phyloP scores from a whole-genome alignment of 2,888 invertebrate genomes.

The Hirtodrosophila confusa region DNA sequence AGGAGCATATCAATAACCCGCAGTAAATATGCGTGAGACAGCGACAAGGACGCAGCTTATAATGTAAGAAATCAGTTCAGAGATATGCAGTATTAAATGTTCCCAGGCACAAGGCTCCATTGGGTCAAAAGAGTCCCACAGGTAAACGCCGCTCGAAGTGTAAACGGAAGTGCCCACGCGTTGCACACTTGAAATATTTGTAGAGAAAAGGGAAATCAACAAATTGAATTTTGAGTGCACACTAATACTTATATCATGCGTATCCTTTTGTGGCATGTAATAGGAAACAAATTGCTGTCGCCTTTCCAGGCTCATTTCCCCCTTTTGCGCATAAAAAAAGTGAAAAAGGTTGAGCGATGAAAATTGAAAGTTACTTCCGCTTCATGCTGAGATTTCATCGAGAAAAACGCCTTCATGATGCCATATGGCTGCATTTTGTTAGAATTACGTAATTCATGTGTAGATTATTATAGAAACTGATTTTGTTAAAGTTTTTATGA shows the following conservation, averaged over 20 bases:
- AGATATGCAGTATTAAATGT: too few species aligned
- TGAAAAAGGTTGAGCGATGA: constrained; percentile 21
- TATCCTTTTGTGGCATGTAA: constrained; percentile 43
- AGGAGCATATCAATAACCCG: constrained; percentile 39
- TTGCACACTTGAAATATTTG: constrained; percentile 39
- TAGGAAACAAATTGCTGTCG: constrained; percentile 44
- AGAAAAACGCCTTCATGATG: neutral
- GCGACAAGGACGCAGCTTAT: constrained; percentile 57
- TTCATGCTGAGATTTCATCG: constrained; percentile 33
- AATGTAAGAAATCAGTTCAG: constrained; percentile 30
- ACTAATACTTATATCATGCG: constrained; percentile 44
- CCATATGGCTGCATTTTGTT: constrained; percentile 40
- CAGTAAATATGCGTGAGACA: constrained; percentile 68
- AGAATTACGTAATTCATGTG: constrained; percentile 3
- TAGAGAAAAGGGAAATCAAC: constrained; percentile 19
- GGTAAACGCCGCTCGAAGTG: constrained; percentile 39
- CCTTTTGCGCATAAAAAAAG: constrained; percentile 22
- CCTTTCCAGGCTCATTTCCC: constrained; percentile 30
- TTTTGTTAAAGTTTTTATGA: too few species aligned
- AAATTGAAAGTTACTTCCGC: constrained; percentile 63
- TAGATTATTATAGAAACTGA: too few species aligned
- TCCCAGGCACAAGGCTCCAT: constrained; percentile 30
- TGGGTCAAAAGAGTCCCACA: constrained; percentile 32
- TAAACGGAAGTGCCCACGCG: constrained; percentile 65
- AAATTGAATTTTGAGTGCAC: constrained; percentile 48